Base-by-base conservation (phyloP, 2,113 vertebrate genomes). In the Leptodactylus fuscus region DNA sequence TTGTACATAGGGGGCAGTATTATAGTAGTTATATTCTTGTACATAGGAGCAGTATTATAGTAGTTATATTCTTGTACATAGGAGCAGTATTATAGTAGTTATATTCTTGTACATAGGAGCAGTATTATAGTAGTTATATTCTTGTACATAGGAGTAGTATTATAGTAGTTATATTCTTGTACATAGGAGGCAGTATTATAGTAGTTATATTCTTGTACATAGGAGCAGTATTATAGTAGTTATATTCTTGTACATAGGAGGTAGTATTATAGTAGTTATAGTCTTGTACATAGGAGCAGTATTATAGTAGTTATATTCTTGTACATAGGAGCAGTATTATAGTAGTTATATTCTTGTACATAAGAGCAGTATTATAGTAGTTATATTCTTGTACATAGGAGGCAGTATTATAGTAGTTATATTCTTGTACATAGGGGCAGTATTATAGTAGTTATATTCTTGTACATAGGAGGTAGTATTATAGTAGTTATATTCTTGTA, bases 81-180 rank as follows among this genome's bases (percentile, higher is more conserved):
- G 22, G 55, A 4, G n/a, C 55, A 27, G 55, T 27, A 60, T 60
- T 60, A 12, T 60, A 60, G 55, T 60, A 60, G 55, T 60, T 60
- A 60, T 60, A 60, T 60, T 60, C 55, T 16, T 69, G 5, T 69
- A 36, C 29, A 69, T 69, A 69, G 65, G 65, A 4, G 32, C 65
- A 69, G 65, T 69, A 69, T 69, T 69, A 69, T 69, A 69, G 65
- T 69, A 69, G 65, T 69, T 36, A 69, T 69, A 69, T 69, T 36
- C 15, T 9, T 69, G 32, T 69, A 69, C 32, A 69, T 69, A 36
- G 32, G 65, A 22, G 65, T 32, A 69, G 65, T 69, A 69, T 69
- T 69, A 69, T 69, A 69, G 65, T 69, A 69, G 65, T 69, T 69
- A 69, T 69, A 69, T 69, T 69, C 65, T 22, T 69, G 32, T 69